phyloP scores from a whole-genome alignment of 2,113 vertebrate genomes.

The Mesoclemmys tuberculata region DNA sequence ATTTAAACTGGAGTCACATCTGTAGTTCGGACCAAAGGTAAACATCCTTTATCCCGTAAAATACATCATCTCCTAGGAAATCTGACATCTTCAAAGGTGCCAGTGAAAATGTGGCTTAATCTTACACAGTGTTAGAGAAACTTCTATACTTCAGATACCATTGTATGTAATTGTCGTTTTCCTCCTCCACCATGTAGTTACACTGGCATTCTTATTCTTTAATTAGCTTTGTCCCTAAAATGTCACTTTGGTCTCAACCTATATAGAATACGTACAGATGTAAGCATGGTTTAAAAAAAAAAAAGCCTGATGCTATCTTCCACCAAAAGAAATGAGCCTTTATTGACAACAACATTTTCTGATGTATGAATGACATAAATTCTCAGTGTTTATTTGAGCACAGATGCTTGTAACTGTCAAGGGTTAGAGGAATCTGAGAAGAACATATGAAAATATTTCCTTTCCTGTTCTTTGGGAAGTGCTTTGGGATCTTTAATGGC shows the following conservation, averaged over 20 bases:
- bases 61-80: neutral
- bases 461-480: neutral
- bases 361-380: neutral
- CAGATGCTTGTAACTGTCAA: accelerated
- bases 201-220: neutral
- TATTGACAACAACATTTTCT: neutral
- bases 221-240: neutral
- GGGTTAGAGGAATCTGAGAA: neutral
- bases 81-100: neutral
- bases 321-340: neutral
- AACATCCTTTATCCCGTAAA: neutral
- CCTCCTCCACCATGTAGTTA: neutral
- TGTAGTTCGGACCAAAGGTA: neutral
- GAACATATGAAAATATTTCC: neutral
- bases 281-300: neutral
- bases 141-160: neutral
- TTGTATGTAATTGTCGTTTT: neutral
- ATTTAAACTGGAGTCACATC: neutral
- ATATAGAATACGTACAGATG: neutral
- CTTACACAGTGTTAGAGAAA: neutral
- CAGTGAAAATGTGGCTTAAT: neutral
- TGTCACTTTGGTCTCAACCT: neutral
- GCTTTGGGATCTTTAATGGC: constrained; percentile 10
- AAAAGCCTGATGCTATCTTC: neutral
- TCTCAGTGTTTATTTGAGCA: neutral